Evolutionary conservation across 2,113 vertebrate genomes (phyloP).

Genomic region (Candoia aspera): DNA sequence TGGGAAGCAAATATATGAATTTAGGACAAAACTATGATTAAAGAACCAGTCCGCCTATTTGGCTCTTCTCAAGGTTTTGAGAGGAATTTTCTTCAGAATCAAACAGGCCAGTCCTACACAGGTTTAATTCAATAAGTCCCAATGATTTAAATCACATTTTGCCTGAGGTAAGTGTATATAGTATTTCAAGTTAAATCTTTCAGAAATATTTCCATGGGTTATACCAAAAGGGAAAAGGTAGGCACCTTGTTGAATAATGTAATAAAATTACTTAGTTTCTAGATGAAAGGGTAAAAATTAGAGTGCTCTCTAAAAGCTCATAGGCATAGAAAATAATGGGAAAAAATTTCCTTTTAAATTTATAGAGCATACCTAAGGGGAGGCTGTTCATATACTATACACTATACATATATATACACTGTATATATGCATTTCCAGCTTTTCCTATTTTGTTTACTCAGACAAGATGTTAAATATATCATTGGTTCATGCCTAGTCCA

Average conservation of each 20-base stretch:
- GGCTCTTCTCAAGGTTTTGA: neutral
- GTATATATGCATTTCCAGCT: conserved; percentile 31
- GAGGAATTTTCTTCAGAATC: neutral
- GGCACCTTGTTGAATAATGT: neutral
- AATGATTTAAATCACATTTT: neutral
- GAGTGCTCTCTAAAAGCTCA: neutral
- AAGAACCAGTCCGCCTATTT: neutral
- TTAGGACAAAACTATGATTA: neutral
- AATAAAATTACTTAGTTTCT: neutral
- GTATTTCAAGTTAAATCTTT: neutral
- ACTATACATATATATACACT: too few relatives aligned
- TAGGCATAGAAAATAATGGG: neutral
- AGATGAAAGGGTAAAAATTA: neutral
- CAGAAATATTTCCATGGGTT: neutral
- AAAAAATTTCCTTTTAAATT: neutral
- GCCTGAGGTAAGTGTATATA: neutral
- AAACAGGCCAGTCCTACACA: neutral
- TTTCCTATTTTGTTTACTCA: conserved; percentile 8
- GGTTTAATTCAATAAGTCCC: neutral
- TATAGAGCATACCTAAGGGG: neutral
- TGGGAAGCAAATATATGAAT: neutral
- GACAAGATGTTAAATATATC: conserved; percentile 30
- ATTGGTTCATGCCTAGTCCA: neutral
- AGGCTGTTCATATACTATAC: conserved; percentile 45
- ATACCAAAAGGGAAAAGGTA: neutral